Evolutionary conservation across 1,140 invertebrate species (phyloP).

Genomic region (Bacillus rossius): DNA sequence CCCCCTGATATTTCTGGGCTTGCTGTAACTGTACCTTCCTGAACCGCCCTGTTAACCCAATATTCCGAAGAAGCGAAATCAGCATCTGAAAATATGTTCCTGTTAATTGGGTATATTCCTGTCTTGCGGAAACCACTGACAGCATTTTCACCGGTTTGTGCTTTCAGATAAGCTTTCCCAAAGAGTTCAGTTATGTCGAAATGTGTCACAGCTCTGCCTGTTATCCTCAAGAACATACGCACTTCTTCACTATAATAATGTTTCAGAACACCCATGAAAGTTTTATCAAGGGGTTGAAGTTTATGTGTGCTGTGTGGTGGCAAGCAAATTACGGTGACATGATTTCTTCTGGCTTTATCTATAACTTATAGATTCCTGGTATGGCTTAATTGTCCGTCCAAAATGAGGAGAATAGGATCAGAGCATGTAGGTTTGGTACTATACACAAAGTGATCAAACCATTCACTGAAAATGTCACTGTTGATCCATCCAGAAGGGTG

Average conservation of each 20-base stretch:
- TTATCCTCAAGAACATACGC: conserved; percentile 23
- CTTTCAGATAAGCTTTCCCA: conserved; percentile 1
- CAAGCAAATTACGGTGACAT: too few relatives aligned
- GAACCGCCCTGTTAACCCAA: too few relatives aligned
- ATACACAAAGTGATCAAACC: too few relatives aligned
- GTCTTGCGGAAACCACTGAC: neutral
- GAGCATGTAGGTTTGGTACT: too few relatives aligned
- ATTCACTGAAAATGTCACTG: too few relatives aligned
- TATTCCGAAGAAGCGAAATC: too few relatives aligned
- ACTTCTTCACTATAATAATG: conserved; percentile 33
- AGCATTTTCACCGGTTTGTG: neutral
- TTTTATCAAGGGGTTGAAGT: conserved; percentile 27
- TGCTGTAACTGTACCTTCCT: neutral
- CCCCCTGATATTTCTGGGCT: too few relatives aligned
- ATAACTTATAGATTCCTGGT: too few relatives aligned
- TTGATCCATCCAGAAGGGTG: too few relatives aligned
- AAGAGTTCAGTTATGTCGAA: conserved; percentile 2
- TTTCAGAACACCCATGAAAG: conserved; percentile 37
- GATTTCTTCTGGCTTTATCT: too few relatives aligned
- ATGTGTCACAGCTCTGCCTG: conserved; percentile 6
- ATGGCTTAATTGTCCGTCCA: too few relatives aligned
- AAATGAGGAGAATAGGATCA: conserved; percentile 13
- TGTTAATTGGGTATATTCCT: neutral
- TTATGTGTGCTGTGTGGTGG: neutral
- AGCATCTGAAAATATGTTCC: neutral